A percentile compares a stretch with the other conserved stretches of the same genome.
Conservation (phyloP, 2,888 invertebrate species). For the Formica aserva region DNA sequence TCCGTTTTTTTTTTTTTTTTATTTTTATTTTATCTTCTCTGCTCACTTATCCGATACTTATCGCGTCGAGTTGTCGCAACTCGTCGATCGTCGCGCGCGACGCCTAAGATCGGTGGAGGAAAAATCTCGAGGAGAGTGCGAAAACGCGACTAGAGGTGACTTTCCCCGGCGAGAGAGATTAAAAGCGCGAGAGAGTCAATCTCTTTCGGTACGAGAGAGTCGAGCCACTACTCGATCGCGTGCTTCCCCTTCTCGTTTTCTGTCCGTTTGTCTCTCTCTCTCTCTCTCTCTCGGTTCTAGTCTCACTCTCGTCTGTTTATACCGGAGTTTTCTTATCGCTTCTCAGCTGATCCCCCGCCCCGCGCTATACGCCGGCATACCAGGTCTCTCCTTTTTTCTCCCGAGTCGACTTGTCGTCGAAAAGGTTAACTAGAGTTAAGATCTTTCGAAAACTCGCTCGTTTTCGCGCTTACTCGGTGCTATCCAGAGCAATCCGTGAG, state of each 20-base stretch:
- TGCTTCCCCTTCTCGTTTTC: not conserved
- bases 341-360: conserved; percentile 33
- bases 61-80: not conserved
- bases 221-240: conserved; percentile 13
- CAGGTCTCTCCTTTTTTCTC: not conserved
- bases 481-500: not conserved
- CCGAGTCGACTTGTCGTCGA: conserved; percentile 6
- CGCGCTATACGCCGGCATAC: conserved; percentile 7
- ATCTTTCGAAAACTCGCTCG: conserved; percentile 5
- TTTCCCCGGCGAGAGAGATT: conserved; percentile 18
- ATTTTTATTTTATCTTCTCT: not conserved
- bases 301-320: conserved; percentile 65
- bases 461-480: conserved; percentile 14
- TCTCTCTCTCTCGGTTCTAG: conserved; percentile 31
- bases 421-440: conserved; percentile 27
- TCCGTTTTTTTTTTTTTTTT: not conserved
- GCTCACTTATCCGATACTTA: conserved; percentile 13
- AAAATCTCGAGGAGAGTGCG: not conserved
- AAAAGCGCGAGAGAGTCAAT: conserved; percentile 12
- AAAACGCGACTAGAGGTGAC: conserved; percentile 12
- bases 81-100: conserved; percentile 1
- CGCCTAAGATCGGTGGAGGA: not conserved
- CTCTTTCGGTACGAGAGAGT: conserved; percentile 32
- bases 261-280: conserved; percentile 21
- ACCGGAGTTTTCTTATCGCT: conserved; percentile 62